Evolutionary conservation across 1,140 invertebrate species (phyloP), one percentile per base, ranked within the genome.

Genomic region (Trialeurodes vaporariorum): DNA sequence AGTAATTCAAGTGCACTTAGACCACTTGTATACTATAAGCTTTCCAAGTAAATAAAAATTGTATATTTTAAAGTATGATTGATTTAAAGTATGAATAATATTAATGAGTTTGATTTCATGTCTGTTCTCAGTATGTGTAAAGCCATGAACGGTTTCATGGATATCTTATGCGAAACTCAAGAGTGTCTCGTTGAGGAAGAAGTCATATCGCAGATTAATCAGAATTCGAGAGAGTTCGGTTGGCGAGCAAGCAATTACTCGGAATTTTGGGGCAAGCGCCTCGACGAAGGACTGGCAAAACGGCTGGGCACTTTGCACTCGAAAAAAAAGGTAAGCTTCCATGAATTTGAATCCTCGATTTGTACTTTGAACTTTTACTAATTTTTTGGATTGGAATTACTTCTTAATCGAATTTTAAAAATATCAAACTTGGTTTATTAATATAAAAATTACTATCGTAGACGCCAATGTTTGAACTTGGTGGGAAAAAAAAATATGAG

Each of bases 241-340:
- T 97, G 94, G 94, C 79, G 77, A 25, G 90, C 93, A 0, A 76
- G 80, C 17, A 96, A 94, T 78, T 90, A 96, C 73, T 83, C 87
- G 0, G 77, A 86, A 70, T 94, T 96, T 78, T 92, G 88, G 86
- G 93, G 91, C 0, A 83, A 84, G 75, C 92, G 88, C 23, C 82
- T 96, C 2, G 80, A 83, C 2, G 90, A 96, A 13, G 94, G 93
- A 1, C 79, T 95, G 11, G 77, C 82, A 61, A 84, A 87, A 68
- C 85, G 87, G 71, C 80, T 93, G 25, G 91, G 91, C 74, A 85
- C 86, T 49, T 76, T 84, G 59, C 79, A 69, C 61, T 70, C 73
- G 1, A 69, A 49, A 17, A 70, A 65, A 68, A 69, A 71, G 68
- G 72, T 74, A 66, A 61, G 67, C 59, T 13, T 25, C 40, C 21